phyloP scores from a whole-genome alignment of 2,113 vertebrate species.

The Alligator sinensis region DNA sequence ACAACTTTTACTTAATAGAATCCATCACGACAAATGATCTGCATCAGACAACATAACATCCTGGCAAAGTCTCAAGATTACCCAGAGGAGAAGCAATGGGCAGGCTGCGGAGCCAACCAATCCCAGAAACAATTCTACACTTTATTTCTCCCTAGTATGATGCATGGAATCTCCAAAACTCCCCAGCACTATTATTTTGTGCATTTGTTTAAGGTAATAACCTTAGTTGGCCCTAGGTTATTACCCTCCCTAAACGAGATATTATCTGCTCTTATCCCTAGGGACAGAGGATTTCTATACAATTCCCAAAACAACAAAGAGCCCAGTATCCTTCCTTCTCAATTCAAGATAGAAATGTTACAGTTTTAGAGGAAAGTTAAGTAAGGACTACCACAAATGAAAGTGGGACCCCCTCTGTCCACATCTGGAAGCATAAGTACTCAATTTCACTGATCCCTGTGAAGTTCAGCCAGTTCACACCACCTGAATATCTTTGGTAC shows the following conservation, averaged over 20 bases:
- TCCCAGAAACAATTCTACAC: conserved; percentile 47
- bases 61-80: conserved; percentile 60
- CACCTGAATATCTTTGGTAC: not conserved
- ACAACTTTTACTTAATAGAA: conserved; percentile 37
- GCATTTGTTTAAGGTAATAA: conserved; percentile 35
- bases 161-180: not conserved
- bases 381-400: accelerated
- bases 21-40: conserved; percentile 58
- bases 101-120: conserved; percentile 19
- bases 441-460: accelerated
- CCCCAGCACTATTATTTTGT: not conserved
- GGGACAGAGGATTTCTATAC: not conserved
- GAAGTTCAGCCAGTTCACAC: not conserved
- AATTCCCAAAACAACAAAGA: accelerated
- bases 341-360: accelerated
- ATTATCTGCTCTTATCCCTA: not conserved
- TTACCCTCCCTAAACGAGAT: not conserved
- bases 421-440: not conserved
- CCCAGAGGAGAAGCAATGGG: conserved; percentile 52
- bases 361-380: not conserved
- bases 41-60: conserved; percentile 53
- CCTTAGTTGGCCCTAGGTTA: not conserved
- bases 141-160: not conserved
- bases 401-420: not conserved
- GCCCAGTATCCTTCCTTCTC: not conserved